A percentile compares a stretch with the other conserved stretches of the same genome.
phyloP scores from a whole-genome alignment of 2,797 vertebrate species.

The Chelmon rostratus region DNA sequence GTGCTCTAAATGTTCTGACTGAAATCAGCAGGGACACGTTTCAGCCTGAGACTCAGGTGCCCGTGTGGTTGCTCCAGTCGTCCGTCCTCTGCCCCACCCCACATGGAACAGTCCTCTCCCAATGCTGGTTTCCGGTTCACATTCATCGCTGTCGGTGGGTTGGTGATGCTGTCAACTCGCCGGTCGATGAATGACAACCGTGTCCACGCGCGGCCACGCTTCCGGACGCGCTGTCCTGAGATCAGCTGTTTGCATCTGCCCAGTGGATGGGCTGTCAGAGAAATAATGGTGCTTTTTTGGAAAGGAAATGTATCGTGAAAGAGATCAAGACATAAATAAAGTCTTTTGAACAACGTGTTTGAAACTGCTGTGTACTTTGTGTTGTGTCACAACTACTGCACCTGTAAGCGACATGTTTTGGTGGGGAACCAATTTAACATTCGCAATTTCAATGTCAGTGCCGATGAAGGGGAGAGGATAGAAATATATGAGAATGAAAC shows the following conservation, averaged over 20 bases:
- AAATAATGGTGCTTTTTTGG: not conserved
- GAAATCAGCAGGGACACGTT: not conserved
- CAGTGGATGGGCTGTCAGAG: not conserved
- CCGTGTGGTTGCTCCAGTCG: no score
- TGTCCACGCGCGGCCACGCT: slow-evolving; percentile 65
- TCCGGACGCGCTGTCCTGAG: not conserved
- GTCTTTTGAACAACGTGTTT: not conserved
- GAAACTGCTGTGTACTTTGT: slow-evolving; percentile 15
- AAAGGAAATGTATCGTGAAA: slow-evolving; percentile 2
- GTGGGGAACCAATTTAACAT: not conserved
- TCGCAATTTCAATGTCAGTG: not conserved
- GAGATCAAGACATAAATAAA: slow-evolving; percentile 48
- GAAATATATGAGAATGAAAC: not conserved
- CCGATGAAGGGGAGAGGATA: not conserved
- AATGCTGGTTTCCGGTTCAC: slow-evolving; percentile 88
- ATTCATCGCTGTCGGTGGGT: slow-evolving; percentile 99
- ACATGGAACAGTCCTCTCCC: not conserved
- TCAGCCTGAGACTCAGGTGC: no score
- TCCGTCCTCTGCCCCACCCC: no score
- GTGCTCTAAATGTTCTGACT: not conserved
- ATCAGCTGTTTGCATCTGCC: slow-evolving; percentile 4
- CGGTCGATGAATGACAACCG: slow-evolving; percentile 97
- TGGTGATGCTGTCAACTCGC: slow-evolving; percentile 89
- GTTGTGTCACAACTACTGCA: not conserved
- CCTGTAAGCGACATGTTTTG: not conserved